These are phyloP conservation scores for Scophthalmus maximus DNA, from an alignment of 2,113 vertebrate species.

Conservation along the genomic window DNA sequence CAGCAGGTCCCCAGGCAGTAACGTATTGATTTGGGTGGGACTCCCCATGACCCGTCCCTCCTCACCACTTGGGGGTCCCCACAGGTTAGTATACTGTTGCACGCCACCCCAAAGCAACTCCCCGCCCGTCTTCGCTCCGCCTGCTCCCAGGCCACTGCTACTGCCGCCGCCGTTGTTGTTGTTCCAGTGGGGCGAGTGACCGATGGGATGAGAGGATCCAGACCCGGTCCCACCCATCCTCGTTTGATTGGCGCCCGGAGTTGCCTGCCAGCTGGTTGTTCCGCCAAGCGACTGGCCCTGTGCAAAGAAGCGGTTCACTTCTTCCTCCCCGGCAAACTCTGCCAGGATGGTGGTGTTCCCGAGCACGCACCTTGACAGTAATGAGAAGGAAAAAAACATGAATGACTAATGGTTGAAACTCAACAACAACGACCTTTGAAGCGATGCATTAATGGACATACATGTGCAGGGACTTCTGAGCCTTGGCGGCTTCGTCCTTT, in stretches of 20 bases:
- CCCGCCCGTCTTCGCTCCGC: constrained; percentile 81
- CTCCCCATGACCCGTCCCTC: constrained; percentile 92
- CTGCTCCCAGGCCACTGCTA: constrained; percentile 62
- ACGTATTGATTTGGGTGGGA: constrained; percentile 93
- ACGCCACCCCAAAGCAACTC: constrained; percentile 91
- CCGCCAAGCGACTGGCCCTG: constrained; percentile 92
- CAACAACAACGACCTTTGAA: not conserved
- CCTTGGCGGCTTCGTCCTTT: constrained; percentile 96
- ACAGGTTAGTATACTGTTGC: constrained; percentile 95
- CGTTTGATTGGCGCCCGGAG: constrained; percentile 86
- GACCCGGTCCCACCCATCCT: constrained; percentile 88
- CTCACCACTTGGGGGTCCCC: constrained; percentile 91
- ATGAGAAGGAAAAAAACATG: not conserved
- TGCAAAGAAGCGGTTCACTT: constrained; percentile 96
- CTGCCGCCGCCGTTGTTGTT: constrained; percentile 80
- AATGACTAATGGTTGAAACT: not conserved
- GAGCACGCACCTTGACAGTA: constrained; percentile 88
- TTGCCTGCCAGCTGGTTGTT: constrained; percentile 96
- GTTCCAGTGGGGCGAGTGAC: constrained; percentile 90
- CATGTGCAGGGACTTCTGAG: constrained; percentile 99
- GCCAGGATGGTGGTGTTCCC: constrained; percentile 98
- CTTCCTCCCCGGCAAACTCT: constrained; percentile 95
- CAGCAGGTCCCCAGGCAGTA: constrained; percentile 95
- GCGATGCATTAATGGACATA: constrained; percentile 60
- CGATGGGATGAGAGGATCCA: constrained; percentile 85